A percentile compares a stretch with the other conserved stretches of the same genome.
Conservation (phyloP, 2,797 vertebrate genomes). For the Todus mexicanus region DNA sequence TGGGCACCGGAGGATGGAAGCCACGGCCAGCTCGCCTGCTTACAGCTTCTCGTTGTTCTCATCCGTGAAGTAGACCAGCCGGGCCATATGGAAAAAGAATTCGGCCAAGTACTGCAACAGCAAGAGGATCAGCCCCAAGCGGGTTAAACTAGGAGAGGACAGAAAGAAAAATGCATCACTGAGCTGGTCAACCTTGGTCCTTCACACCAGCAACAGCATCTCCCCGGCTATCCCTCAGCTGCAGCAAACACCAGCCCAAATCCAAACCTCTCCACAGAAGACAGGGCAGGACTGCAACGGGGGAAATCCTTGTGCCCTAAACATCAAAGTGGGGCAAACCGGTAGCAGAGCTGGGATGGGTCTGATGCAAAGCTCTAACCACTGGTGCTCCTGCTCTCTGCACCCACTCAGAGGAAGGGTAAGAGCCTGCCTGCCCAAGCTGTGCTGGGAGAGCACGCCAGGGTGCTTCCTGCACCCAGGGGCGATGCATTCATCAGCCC, state of each 20-base stretch:
- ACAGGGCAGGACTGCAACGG: not conserved
- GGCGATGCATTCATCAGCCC: not conserved
- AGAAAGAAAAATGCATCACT: not conserved
- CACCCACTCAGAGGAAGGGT: not conserved
- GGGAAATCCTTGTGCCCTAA: not conserved
- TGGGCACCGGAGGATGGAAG: not conserved
- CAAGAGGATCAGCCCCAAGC: conserved; percentile 89
- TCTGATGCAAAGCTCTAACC: not conserved
- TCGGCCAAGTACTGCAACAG: conserved; percentile 92
- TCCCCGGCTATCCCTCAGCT: not conserved
- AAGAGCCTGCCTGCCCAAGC: not conserved
- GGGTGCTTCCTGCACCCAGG: not conserved
- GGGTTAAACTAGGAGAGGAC: conserved; percentile 81
- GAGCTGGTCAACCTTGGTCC: not conserved
- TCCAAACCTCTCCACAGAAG: not conserved
- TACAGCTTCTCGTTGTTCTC: conserved; percentile 96
- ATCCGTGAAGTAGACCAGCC: conserved; percentile 90
- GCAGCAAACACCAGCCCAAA: not conserved
- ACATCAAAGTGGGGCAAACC: not conserved
- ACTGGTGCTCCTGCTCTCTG: not conserved
- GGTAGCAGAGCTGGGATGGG: not conserved
- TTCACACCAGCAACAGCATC: not conserved
- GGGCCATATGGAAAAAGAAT: conserved; percentile 89
- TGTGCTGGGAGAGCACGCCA: not conserved
- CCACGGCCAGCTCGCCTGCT: conserved; percentile 31